These are phyloP conservation scores for Australoheros facetus DNA, from an alignment of 2,797 vertebrate species.

Conservation along the genomic window DNA sequence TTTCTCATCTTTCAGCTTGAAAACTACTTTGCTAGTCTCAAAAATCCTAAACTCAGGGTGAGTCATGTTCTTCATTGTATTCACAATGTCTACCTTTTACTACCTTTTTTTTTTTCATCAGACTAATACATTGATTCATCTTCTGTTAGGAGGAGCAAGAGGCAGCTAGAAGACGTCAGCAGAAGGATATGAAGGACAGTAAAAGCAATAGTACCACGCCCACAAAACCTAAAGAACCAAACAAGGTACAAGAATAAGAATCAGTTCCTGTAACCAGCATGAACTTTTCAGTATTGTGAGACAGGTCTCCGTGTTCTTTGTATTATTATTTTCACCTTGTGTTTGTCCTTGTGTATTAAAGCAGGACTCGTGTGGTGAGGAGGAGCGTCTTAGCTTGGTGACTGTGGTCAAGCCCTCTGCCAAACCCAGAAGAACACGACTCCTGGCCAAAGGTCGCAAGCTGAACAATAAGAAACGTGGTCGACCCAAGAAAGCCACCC, in stretches of 20 bases:
- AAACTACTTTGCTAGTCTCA: conserved; percentile 99
- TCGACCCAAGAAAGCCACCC: conserved; percentile 91
- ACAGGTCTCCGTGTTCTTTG: not conserved
- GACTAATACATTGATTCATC: not conserved
- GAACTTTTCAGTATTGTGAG: not conserved
- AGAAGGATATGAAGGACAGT: conserved; percentile 89
- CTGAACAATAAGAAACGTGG: conserved; percentile 94
- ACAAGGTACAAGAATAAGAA: conserved; percentile 78
- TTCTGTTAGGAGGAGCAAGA: conserved; percentile 94
- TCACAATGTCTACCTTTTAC: not conserved
- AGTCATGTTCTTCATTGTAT: conserved; percentile 66
- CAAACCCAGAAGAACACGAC: conserved; percentile 88
- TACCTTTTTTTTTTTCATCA: not conserved
- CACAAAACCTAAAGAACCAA: conserved; percentile 91
- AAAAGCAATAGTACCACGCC: conserved; percentile 97
- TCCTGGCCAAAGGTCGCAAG: conserved; percentile 93
- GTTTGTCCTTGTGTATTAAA: conserved; percentile 27
- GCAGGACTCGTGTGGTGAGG: conserved; percentile 93
- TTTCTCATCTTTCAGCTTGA: conserved; percentile 89
- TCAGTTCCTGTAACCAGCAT: not conserved
- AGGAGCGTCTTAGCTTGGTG: conserved; percentile 84
- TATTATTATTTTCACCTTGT: not conserved
- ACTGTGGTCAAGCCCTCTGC: conserved; percentile 87
- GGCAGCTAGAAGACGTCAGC: conserved; percentile 91
- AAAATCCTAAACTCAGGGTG: conserved; percentile 99